A percentile compares a stretch with the other conserved stretches of the same genome.
These are phyloP conservation scores for Actinia tenebrosa DNA, from an alignment of 64 coral and sea anemone genomes.

Conservation along the genomic window DNA sequence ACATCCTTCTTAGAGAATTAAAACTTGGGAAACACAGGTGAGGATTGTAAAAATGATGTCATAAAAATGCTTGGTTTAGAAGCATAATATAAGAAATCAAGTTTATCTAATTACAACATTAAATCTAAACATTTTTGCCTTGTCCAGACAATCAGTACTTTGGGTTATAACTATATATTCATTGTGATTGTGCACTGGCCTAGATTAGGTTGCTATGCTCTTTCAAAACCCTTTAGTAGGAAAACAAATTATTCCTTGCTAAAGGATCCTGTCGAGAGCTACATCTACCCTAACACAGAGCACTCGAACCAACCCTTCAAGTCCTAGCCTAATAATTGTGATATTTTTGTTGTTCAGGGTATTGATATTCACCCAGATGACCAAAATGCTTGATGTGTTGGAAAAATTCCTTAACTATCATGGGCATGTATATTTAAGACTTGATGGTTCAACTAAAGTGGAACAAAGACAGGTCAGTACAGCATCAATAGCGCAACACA, in stretches of 20 bases:
- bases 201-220: constrained; percentile 4
- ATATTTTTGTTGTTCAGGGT: constrained; percentile 41
- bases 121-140: background rate
- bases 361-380: constrained; percentile 98
- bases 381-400: constrained; percentile 94
- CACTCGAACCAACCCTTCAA: background rate
- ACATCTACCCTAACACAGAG: background rate
- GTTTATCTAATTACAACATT: background rate
- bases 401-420: constrained; percentile 92
- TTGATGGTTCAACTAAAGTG: constrained; percentile 94
- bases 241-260: background rate
- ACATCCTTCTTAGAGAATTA: constrained; percentile 79
- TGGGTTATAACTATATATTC: background rate
- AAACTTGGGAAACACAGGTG: constrained; percentile 95
- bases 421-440: constrained; percentile 88
- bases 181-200: background rate
- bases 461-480: constrained; percentile 87
- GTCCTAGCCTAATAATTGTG: background rate
- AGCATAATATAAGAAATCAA: background rate
- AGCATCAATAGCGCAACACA: too few relatives aligned
- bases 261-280: constrained; percentile 27
- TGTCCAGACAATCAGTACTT: constrained; percentile 3
- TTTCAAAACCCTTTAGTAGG: constrained; percentile 20
- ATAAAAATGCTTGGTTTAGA: background rate
- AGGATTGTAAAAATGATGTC: background rate